Evolutionary conservation across 2,797 vertebrate species (phyloP).

Genomic region (Capromys pilorides): DNA sequence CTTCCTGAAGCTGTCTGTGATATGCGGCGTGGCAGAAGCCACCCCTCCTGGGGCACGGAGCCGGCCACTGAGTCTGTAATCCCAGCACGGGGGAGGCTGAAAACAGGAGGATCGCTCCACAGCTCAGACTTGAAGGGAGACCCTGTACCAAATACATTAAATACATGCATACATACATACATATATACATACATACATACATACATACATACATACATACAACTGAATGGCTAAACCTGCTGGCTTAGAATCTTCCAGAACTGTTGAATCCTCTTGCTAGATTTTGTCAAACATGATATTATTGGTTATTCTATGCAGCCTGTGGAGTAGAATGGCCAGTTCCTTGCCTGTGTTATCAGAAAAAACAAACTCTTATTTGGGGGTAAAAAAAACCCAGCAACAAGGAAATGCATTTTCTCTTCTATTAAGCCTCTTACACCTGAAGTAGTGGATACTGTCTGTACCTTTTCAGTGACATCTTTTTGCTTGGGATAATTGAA

Average conservation of each 20-base stretch:
- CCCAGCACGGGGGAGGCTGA: too few species aligned
- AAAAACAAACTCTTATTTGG: slow-evolving; percentile 13
- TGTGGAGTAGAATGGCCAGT: background rate
- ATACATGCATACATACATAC: slow-evolving; percentile 5
- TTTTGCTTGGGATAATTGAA: background rate
- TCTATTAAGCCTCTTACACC: slow-evolving; percentile 22
- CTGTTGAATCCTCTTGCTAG: background rate
- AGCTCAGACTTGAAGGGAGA: too few species aligned
- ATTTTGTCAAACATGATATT: slow-evolving; percentile 48
- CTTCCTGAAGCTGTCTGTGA: background rate
- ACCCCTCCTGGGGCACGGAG: background rate
- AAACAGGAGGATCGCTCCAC: too few species aligned
- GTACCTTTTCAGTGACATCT: background rate
- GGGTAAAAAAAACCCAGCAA: background rate
- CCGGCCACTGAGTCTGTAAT: too few species aligned
- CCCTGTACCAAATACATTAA: too few species aligned
- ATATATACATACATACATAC: slow-evolving; percentile 30
- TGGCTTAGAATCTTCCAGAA: slow-evolving; percentile 40
- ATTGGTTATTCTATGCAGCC: slow-evolving; percentile 3
- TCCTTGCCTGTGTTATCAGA: background rate
- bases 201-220: slow-evolving; percentile 44
- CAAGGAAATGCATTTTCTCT: background rate
- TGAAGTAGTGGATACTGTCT: background rate
- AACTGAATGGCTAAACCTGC: slow-evolving; percentile 11
- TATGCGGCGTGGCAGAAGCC: background rate